A percentile compares a stretch with the other conserved stretches of the same genome.
These are phyloP conservation scores for Alauda arvensis DNA, from an alignment of 2,797 vertebrate species.

Conservation along the genomic window DNA sequence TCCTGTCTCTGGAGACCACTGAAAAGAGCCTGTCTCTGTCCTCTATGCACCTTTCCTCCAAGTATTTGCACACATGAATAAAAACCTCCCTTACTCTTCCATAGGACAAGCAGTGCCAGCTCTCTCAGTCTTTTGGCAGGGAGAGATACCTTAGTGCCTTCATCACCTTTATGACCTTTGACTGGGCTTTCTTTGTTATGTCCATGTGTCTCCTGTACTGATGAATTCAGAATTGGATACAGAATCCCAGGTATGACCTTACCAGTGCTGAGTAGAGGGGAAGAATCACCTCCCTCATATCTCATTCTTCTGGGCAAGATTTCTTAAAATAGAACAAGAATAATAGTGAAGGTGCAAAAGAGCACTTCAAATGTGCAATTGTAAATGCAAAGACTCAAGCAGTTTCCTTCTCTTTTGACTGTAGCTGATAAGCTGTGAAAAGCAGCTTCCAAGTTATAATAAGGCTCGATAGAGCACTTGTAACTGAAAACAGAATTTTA, in stretches of 20 bases:
- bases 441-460: not conserved
- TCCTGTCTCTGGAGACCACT: not conserved
- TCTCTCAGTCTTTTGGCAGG: not conserved
- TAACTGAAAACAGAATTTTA: not conserved
- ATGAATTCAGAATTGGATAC: not conserved
- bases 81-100: not conserved
- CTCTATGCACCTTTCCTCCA: not conserved
- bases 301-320: not conserved
- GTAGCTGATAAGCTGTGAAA: conserved; percentile 5
- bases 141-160: not conserved
- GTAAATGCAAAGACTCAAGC: not conserved
- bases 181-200: not conserved
- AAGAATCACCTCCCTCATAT: not conserved
- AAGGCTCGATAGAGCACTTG: not conserved
- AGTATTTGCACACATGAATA: not conserved
- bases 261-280: not conserved
- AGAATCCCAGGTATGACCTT: not conserved
- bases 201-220: not conserved
- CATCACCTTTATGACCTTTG: not conserved
- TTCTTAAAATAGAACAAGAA: not conserved
- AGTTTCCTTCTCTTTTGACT: not conserved
- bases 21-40: not conserved
- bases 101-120: not conserved
- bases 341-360: not conserved
- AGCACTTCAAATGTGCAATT: not conserved